Percentiles rank a stretch among this genome's conserved stretches.
Conservation (phyloP, 30 jellyfish, hydroid and myxozoan species). For the Cassiopea xamachana region DNA sequence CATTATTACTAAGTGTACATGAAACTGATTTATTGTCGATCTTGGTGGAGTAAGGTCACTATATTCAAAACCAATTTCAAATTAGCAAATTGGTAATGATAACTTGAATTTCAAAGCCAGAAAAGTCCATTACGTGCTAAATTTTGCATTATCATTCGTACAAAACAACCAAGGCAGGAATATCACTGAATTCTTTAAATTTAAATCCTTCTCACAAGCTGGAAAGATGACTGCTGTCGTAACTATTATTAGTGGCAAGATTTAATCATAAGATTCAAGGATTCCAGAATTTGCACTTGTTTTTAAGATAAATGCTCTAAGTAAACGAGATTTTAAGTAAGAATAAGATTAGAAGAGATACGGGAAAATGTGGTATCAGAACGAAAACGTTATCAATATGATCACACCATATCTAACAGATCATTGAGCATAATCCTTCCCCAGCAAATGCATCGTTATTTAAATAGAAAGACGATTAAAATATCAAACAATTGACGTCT, state of each 20-base stretch:
- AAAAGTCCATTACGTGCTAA: too few relatives aligned
- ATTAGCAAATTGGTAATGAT: too few relatives aligned
- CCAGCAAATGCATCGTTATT: conserved; percentile 37
- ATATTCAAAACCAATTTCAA: too few relatives aligned
- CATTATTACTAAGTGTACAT: too few relatives aligned
- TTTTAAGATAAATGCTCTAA: background rate
- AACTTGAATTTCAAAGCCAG: too few relatives aligned
- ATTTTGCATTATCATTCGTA: too few relatives aligned
- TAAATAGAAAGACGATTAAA: conserved; percentile 49
- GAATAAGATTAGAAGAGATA: conserved; percentile 29
- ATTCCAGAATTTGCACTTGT: background rate
- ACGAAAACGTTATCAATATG: conserved; percentile 24
- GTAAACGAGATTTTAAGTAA: background rate
- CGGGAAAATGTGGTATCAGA: conserved; percentile 59
- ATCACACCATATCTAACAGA: conserved; percentile 55
- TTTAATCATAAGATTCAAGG: background rate
- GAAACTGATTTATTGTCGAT: too few relatives aligned
- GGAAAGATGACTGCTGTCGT: background rate
- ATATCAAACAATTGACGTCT: conserved; percentile 18
- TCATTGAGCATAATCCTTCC: conserved; percentile 36
- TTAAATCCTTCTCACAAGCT: background rate
- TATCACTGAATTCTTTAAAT: background rate
- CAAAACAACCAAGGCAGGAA: too few relatives aligned
- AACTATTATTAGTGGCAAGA: background rate
- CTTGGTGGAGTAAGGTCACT: too few relatives aligned